phyloP scores from a whole-genome alignment of 2,888 invertebrate species.

The Melanargia galathea region DNA sequence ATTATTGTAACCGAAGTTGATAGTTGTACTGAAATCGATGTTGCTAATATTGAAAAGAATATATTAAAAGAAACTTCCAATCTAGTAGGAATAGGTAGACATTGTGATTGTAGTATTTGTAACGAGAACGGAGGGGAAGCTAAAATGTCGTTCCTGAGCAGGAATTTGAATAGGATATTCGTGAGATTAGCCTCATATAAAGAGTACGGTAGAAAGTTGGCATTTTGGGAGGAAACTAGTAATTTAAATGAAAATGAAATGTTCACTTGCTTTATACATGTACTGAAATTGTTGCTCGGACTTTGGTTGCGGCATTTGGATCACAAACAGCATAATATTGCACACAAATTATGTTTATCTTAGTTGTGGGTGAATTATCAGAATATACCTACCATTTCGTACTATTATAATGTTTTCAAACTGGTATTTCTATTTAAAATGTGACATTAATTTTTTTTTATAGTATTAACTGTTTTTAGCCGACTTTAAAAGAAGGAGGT shows the following conservation, averaged over 20 bases:
- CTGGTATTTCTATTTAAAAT: not conserved
- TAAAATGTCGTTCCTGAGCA: conserved; percentile 54
- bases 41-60: conserved; percentile 46
- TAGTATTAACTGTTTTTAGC: too few species aligned
- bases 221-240: conserved; percentile 68
- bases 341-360: conserved; percentile 17
- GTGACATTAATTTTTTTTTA: not conserved
- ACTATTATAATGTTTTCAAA: not conserved
- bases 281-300: conserved; percentile 71
- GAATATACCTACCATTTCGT: not conserved
- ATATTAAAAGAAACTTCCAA: conserved; percentile 56
- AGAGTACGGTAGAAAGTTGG: conserved; percentile 58
- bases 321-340: conserved; percentile 53
- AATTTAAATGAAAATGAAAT: conserved; percentile 66
- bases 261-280: conserved; percentile 67
- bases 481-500: not conserved
- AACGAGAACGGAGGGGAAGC: conserved; percentile 52
- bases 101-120: conserved; percentile 75
- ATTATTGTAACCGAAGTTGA: conserved; percentile 49
- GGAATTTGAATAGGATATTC: conserved; percentile 59
- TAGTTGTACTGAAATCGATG: conserved; percentile 35
- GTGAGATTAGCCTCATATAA: conserved; percentile 57
- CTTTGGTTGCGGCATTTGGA: conserved; percentile 77
- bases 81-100: conserved; percentile 60
- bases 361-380: not conserved